A percentile compares a stretch with the other conserved stretches of the same genome.
phyloP scores from a whole-genome alignment of 2,797 vertebrate genomes.

The Ctenosaura bakeri region DNA sequence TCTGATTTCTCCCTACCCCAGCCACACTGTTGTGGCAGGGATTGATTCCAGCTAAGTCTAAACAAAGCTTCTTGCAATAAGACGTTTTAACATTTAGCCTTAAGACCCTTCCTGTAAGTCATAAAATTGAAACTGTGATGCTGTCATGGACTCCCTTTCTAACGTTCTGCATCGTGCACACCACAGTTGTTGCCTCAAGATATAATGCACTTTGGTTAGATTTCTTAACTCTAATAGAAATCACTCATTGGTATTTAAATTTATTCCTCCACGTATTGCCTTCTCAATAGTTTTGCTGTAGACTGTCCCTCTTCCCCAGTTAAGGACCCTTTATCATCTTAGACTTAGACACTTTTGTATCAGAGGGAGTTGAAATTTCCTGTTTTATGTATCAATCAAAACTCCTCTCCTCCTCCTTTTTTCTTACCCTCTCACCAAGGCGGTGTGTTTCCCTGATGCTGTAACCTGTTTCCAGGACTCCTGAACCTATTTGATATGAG shows the following conservation, averaged over 20 bases:
- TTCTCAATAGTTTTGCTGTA: conserved; percentile 69
- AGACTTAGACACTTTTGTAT: conserved; percentile 48
- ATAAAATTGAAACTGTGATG: conserved; percentile 74
- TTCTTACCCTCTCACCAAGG: conserved; percentile 45
- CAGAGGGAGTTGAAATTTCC: conserved; percentile 36
- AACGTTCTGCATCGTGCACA: conserved; percentile 60
- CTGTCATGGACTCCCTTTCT: conserved; percentile 57
- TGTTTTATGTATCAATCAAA: conserved; percentile 47
- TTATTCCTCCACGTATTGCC: conserved; percentile 72
- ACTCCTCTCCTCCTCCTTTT: not conserved
- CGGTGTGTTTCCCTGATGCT: conserved; percentile 69
- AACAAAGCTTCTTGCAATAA: conserved; percentile 80
- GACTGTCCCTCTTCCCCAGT: conserved; percentile 57
- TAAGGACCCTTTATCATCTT: conserved; percentile 30
- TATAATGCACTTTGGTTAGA: conserved; percentile 71
- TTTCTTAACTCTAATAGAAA: conserved; percentile 65
- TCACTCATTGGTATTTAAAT: conserved; percentile 62
- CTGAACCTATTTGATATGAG: conserved; percentile 59
- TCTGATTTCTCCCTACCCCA: not conserved
- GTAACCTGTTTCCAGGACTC: conserved; percentile 67
- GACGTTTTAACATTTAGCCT: conserved; percentile 79
- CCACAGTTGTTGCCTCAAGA: conserved; percentile 70
- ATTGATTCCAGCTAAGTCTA: conserved; percentile 64
- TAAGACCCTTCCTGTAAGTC: conserved; percentile 79
- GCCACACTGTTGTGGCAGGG: conserved; percentile 58